Evolutionary conservation across 2,113 vertebrate genomes (phyloP), one percentile per base, ranked within the genome.

Genomic region (Apistogramma diplotaenia): DNA sequence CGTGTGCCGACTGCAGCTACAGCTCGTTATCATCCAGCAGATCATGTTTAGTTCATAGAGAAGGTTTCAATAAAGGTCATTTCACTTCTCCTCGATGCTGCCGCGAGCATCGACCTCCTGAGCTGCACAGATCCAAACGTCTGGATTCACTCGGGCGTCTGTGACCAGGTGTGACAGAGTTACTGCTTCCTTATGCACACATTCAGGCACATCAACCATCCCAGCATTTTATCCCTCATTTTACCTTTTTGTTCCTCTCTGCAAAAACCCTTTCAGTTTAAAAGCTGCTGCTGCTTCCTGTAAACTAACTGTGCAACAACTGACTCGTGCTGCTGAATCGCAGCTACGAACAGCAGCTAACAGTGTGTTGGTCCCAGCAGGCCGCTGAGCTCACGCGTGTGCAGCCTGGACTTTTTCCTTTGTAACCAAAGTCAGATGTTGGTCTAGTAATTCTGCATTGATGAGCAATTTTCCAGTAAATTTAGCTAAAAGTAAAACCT

Each of bases 391-490:
- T 25, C 61, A 65, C 43, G 21, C 19, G 46, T 51, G 33, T 7
- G 16, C 23, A 72, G 57, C 15, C 9, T 59, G 57, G 57, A 65
- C 0, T 31, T 37, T 70, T 81, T 83, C 81, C 84, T 62, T 67
- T 37, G 40, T 43, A 25, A 89, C 40, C 11, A 29, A 27, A n/a
- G 55, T 73, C 84, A 81, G 61, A 84, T 82, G 81, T 73, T 76
- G 5, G 71, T 70, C 25, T 21, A 8, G 25, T 49, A 15, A 56
- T 46, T 82, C 31, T 53, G 55, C 23, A 72, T 23, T 65, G 56
- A 78, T 55, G 23, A 58, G 37, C 6, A 56, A 35, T 58, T 76
- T 75, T 57, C 29, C 40, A 72, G 33, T 49, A 33, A 25, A 5
- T 3, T 43, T 21, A 4, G 1, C 55, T 18, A 6, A 51, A 53